phyloP scores from a whole-genome alignment of 2,888 invertebrate species.

The Scaptomyza flava region DNA sequence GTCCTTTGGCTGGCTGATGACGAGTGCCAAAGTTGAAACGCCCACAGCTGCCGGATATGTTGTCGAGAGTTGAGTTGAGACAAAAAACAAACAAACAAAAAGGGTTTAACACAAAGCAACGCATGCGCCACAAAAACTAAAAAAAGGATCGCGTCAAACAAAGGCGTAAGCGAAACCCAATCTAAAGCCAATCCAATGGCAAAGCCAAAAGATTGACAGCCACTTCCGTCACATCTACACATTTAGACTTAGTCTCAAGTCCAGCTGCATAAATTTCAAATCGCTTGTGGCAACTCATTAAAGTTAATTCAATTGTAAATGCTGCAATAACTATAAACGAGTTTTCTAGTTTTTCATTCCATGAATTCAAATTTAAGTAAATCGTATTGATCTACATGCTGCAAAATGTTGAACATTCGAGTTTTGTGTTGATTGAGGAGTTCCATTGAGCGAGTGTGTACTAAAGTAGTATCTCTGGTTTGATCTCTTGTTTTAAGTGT shows the following conservation, averaged over 20 bases:
- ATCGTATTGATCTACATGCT: too few relatives aligned
- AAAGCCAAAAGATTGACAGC: constrained; percentile 56
- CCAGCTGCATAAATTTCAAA: constrained; percentile 20
- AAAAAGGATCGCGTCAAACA: constrained; percentile 44
- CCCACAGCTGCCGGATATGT: constrained; percentile 80
- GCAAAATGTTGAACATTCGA: too few relatives aligned
- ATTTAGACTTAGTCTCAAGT: not conserved
- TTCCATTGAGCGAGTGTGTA: not conserved
- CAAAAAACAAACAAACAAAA: constrained; percentile 3
- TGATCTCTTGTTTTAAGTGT: not conserved
- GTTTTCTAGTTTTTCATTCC: not conserved
- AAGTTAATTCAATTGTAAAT: not conserved
- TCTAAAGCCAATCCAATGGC: constrained; percentile 14
- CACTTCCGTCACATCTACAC: constrained; percentile 52
- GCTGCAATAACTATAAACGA: not conserved
- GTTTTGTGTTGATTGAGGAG: too few relatives aligned
- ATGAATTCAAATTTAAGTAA: too few relatives aligned
- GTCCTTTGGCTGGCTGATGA: constrained; percentile 27
- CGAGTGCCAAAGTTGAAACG: constrained; percentile 70
- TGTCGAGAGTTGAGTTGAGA: constrained; percentile 5
- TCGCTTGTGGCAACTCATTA: not conserved
- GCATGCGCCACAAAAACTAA: constrained; percentile 46
- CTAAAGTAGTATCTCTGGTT: not conserved
- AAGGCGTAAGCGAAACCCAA: constrained; percentile 19
- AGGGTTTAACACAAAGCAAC: constrained; percentile 50